Evolutionary conservation across 2,888 invertebrate species (phyloP).

Genomic region (Theretra japonica): DNA sequence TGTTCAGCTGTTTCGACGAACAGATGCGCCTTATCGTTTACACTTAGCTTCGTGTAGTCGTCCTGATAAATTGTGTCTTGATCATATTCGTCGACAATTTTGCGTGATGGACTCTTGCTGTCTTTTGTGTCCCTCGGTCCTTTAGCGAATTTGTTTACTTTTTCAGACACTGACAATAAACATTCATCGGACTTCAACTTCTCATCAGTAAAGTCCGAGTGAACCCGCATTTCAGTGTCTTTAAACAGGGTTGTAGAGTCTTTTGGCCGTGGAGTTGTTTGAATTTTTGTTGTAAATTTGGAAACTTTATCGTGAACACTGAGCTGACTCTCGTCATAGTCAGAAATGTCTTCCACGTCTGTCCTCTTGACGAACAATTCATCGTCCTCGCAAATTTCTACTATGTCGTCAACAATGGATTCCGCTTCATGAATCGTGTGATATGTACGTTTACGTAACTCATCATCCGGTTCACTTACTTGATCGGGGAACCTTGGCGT

Average conservation of each 20-base stretch:
- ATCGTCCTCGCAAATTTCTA: conserved; percentile 83
- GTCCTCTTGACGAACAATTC: conserved; percentile 72
- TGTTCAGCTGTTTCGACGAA: conserved; percentile 87
- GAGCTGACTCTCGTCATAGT: conserved; percentile 79
- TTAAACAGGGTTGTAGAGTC: conserved; percentile 60
- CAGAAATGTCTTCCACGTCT: conserved; percentile 64
- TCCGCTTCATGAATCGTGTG: conserved; percentile 85
- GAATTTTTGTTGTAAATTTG: conserved; percentile 75
- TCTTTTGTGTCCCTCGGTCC: conserved; percentile 68
- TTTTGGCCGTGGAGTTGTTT: conserved; percentile 62
- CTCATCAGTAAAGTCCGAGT: conserved; percentile 82
- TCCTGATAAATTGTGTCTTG: conserved; percentile 81
- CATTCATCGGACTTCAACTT: conserved; percentile 85
- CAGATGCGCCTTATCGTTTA: conserved; percentile 87
- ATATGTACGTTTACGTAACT: conserved; percentile 68
- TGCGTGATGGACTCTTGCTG: conserved; percentile 67
- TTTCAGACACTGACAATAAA: conserved; percentile 87
- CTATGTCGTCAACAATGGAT: conserved; percentile 84
- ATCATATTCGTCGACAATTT: conserved; percentile 79
- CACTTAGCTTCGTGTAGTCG: conserved; percentile 83
- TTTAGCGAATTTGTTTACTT: conserved; percentile 88
- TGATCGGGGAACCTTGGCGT: conserved; percentile 90
- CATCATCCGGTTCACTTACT: conserved; percentile 90
- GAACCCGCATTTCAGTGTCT: conserved; percentile 67
- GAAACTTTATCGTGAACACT: conserved; percentile 85